Evolutionary conservation across 2,113 vertebrate species (phyloP).

Genomic region (Ictidomys tridecemlineatus): DNA sequence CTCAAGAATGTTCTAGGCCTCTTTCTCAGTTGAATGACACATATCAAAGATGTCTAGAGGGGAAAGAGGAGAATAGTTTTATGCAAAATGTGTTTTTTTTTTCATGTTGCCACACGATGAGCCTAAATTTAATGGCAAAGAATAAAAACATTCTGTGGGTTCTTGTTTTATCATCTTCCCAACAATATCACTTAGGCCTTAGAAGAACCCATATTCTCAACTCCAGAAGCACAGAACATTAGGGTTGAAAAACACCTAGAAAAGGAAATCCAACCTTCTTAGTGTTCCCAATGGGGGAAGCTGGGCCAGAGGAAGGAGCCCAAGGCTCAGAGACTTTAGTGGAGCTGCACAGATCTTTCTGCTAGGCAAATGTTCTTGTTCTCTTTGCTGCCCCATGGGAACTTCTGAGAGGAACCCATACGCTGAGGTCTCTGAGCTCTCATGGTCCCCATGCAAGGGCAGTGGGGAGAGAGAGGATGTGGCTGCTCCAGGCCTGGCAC

Average conservation of each 20-base stretch:
- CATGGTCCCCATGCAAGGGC: neutral
- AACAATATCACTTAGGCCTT: neutral
- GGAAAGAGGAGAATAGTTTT: neutral
- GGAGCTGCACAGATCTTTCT: neutral
- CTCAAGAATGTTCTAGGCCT: neutral
- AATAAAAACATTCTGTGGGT: neutral
- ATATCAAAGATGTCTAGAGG: neutral
- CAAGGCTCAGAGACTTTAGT: neutral
- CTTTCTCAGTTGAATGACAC: neutral
- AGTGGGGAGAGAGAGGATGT: too few relatives aligned
- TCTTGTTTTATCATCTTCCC: neutral
- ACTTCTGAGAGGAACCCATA: neutral
- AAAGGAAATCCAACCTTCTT: neutral
- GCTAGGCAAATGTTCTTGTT: fast-evolving
- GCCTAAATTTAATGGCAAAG: neutral
- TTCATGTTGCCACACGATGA: neutral
- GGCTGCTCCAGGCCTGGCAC: neutral
- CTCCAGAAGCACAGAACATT: neutral
- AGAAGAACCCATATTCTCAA: neutral
- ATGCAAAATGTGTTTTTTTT: neutral
- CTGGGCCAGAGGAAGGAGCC: neutral
- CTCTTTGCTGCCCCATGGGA: neutral
- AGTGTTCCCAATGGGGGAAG: neutral
- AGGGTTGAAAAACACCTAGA: neutral
- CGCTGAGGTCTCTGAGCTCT: neutral